phyloP scores from a whole-genome alignment of 2,113 vertebrate species.

The Speoplatyrhinus poulsoni region DNA sequence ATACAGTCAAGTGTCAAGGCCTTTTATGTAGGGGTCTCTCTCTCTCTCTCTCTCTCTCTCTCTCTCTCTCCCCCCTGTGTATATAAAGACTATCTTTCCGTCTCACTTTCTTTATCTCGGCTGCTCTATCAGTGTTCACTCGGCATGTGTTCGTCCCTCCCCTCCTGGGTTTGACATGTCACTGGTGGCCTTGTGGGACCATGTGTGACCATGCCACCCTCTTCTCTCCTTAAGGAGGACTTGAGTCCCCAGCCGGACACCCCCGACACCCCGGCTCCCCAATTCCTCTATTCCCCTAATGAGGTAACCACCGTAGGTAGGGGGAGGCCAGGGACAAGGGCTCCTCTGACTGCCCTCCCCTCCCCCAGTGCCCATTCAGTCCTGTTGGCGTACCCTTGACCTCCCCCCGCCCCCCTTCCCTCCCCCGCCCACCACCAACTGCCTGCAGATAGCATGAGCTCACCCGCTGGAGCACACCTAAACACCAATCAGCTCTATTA shows the following conservation, averaged over 20 bases:
- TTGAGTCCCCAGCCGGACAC: constrained; percentile 68
- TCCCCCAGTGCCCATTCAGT: neutral
- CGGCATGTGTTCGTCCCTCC: constrained; percentile 23
- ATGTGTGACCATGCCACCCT: constrained; percentile 69
- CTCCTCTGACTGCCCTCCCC: constrained; percentile 1
- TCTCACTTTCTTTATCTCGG: neutral
- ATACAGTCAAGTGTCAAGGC: too few relatives aligned
- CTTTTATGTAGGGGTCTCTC: neutral
- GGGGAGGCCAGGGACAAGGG: neutral
- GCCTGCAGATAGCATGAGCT: constrained; percentile 59
- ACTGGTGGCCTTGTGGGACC: constrained; percentile 56
- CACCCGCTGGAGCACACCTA: neutral
- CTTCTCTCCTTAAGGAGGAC: constrained; percentile 71
- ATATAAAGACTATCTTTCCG: neutral
- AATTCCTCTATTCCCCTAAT: constrained; percentile 68
- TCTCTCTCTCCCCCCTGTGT: neutral
- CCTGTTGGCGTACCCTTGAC: neutral
- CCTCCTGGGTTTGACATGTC: constrained; percentile 27
- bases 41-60: neutral
- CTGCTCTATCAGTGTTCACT: too few relatives aligned
- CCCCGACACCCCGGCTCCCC: constrained; percentile 71
- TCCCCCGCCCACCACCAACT: neutral
- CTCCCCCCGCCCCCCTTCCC: constrained; percentile 22
- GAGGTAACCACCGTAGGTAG: constrained; percentile 71
- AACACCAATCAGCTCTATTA: neutral